phyloP scores from a whole-genome alignment of 2,888 invertebrate species.

The Diarsia dahlii region DNA sequence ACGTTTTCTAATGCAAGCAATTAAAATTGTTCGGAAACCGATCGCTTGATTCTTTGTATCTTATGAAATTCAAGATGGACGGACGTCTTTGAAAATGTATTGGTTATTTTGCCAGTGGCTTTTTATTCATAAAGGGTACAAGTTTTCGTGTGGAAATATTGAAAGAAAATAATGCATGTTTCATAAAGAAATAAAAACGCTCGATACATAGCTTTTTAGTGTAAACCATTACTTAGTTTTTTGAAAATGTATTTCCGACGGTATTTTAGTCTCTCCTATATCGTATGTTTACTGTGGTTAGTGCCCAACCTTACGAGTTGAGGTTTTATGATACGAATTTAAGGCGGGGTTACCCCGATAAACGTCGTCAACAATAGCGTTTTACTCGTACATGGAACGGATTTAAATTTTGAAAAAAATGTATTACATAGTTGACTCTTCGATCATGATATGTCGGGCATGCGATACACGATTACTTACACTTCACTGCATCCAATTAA shows the following conservation, averaged over 20 bases:
- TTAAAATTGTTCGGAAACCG: slow-evolving; percentile 32
- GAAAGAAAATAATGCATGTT: neutral
- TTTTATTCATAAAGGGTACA: neutral
- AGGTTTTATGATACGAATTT: neutral
- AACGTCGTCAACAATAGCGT: too few species aligned
- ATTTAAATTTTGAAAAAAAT: too few species aligned
- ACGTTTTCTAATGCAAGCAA: slow-evolving; percentile 18
- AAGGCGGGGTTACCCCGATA: too few species aligned
- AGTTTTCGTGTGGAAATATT: neutral
- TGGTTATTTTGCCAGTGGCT: neutral
- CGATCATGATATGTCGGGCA: too few species aligned
- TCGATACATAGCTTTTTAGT: neutral
- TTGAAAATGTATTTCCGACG: too few species aligned
- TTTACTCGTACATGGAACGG: too few species aligned
- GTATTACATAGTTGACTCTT: too few species aligned
- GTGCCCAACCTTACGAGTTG: too few species aligned
- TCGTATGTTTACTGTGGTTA: too few species aligned
- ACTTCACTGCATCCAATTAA: too few species aligned
- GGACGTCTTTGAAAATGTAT: neutral
- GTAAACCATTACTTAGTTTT: too few species aligned
- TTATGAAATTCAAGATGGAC: neutral
- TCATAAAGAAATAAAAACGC: neutral
- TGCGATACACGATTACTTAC: too few species aligned
- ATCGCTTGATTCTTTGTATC: neutral
- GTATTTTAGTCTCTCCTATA: neutral